These are phyloP conservation scores for Phocoena phocoena DNA, from an alignment of 2,113 vertebrate species.

Conservation along the genomic window DNA sequence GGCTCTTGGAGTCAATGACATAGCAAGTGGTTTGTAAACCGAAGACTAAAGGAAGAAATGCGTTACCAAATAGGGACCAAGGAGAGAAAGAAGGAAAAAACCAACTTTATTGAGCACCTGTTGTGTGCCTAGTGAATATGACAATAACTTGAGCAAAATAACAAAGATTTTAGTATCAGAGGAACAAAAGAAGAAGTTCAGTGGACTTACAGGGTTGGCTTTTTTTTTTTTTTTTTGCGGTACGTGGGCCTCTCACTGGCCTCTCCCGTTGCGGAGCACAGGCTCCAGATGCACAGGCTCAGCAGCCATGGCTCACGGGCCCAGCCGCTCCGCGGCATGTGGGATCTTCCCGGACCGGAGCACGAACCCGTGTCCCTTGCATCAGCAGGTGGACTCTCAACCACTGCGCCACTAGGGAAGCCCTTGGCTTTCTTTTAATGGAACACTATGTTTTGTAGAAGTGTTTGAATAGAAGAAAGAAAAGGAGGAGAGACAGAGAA, in stretches of 20 bases:
- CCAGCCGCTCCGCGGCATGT: too few species aligned
- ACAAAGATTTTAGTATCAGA: constrained; percentile 32
- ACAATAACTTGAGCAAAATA: constrained; percentile 28
- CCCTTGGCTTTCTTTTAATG: neutral
- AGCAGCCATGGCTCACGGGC: too few species aligned
- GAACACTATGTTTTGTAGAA: neutral
- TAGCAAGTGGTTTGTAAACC: constrained; percentile 29
- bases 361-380: too few species aligned
- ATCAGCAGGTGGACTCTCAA: too few species aligned
- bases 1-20: constrained; percentile 20
- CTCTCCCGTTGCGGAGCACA: too few species aligned
- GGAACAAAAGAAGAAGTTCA: neutral
- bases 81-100: constrained; percentile 19
- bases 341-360: too few species aligned
- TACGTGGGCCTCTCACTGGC: too few species aligned
- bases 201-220: neutral
- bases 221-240: neutral
- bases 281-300: too few species aligned
- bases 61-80: neutral
- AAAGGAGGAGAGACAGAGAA: neutral
- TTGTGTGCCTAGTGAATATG: neutral
- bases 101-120: neutral
- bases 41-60: constrained; percentile 26
- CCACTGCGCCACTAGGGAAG: too few species aligned
- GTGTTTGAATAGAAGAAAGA: constrained; percentile 21